Conservation (phyloP, 1,140 invertebrate genomes). For the Leptonema lineaticorne region DNA sequence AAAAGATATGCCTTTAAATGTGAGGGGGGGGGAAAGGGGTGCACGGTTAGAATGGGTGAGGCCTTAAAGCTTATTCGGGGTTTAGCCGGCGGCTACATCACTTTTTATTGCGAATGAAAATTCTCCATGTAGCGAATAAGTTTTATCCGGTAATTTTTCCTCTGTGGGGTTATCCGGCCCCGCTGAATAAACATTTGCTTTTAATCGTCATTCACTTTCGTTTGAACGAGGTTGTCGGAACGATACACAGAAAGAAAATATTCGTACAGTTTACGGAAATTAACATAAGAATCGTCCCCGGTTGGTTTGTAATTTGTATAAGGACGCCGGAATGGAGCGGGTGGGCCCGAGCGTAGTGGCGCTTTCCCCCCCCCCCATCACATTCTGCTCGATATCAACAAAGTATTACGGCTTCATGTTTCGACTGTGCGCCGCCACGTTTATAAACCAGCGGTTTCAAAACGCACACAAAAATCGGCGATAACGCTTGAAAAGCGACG, state of each 20-base stretch:
- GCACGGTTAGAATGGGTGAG: no score
- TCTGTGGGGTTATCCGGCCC: slow-evolving; percentile 39
- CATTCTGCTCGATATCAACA: no score
- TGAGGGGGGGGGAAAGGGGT: no score
- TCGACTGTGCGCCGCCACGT: slow-evolving; percentile 7
- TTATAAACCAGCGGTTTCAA: slow-evolving; percentile 11
- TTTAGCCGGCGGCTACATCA: slow-evolving; percentile 2
- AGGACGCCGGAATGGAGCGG: slow-evolving; percentile 17
- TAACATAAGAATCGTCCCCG: slow-evolving; percentile 43
- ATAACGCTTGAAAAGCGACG: no score
- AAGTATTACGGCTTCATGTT: no score
- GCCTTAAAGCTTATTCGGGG: not conserved
- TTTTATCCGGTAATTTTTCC: slow-evolving; percentile 37
- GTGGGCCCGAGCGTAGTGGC: not conserved
- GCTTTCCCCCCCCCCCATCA: no score
- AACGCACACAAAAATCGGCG: no score
- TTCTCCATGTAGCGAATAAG: slow-evolving; percentile 20
- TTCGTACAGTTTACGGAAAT: slow-evolving; percentile 42
- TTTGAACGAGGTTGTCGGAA: slow-evolving; percentile 42
- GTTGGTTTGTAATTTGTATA: slow-evolving; percentile 42
- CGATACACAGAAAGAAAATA: slow-evolving; percentile 42
- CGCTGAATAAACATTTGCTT: slow-evolving; percentile 42
- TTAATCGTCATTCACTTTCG: slow-evolving; percentile 43
- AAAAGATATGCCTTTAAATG: no score
- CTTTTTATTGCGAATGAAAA: slow-evolving; percentile 22